Conservation (phyloP, 2,113 vertebrate species). For the Hipposideros armiger region DNA sequence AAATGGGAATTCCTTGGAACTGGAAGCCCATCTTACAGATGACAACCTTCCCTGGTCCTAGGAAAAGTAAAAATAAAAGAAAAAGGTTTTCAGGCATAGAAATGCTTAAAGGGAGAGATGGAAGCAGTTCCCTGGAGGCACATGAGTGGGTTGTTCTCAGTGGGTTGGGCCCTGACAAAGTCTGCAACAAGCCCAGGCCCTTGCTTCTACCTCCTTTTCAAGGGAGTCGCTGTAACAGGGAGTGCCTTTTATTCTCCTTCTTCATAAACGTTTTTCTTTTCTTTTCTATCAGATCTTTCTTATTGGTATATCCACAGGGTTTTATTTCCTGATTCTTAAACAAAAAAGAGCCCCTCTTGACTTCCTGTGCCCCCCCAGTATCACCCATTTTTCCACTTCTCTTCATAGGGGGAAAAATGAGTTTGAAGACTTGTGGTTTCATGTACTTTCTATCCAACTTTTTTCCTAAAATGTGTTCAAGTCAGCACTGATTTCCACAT, state of each 20-base stretch:
- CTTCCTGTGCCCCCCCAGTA: background rate
- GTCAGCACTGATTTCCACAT: background rate
- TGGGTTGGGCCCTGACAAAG: background rate
- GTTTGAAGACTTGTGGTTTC: background rate
- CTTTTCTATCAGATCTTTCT: background rate
- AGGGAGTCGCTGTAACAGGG: background rate
- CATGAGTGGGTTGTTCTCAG: background rate
- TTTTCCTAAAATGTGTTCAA: background rate
- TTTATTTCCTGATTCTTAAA: background rate
- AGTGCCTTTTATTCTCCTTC: background rate
- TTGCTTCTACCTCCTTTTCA: background rate
- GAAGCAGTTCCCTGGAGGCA: background rate
- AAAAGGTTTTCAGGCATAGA: background rate
- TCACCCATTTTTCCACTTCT: background rate
- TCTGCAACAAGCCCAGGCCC: background rate
- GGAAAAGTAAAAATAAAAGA: too few species aligned
- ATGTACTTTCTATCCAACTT: background rate
- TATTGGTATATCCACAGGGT: background rate
- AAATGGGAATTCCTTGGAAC: background rate
- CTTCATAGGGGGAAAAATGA: background rate
- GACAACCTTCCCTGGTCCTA: too few species aligned
- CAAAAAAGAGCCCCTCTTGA: background rate
- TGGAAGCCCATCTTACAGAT: background rate
- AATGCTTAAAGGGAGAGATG: accelerated
- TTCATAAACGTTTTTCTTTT: background rate